Conservation (phyloP, 2,797 vertebrate genomes). For the Pseudomugil tenellus region DNA sequence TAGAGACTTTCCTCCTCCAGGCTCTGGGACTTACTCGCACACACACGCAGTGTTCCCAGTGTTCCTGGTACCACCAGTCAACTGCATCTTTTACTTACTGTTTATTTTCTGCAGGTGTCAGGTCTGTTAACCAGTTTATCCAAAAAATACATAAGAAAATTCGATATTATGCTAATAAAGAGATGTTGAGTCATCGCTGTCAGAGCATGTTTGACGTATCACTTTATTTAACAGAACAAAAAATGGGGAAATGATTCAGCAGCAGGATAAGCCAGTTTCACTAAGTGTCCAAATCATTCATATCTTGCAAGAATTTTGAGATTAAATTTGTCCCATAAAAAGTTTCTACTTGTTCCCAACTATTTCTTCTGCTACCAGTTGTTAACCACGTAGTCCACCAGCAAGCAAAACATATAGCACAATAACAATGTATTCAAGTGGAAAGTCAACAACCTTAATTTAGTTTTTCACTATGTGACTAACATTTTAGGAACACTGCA, state of each 20-base stretch:
- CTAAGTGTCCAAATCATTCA: conserved; percentile 16
- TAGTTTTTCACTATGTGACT: background rate
- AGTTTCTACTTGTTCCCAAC: background rate
- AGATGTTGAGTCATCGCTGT: background rate
- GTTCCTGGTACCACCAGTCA: conserved; percentile 73
- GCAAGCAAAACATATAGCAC: background rate
- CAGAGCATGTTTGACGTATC: conserved; percentile 3
- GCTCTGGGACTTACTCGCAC: conserved; percentile 43
- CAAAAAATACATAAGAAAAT: conserved; percentile 2
- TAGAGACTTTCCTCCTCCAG: conserved; percentile 62
- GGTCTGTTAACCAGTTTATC: conserved; percentile 17
- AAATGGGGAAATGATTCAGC: conserved; percentile 15
- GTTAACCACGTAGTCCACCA: background rate
- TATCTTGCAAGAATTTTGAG: background rate
- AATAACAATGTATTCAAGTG: background rate
- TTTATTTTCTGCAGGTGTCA: conserved; percentile 33
- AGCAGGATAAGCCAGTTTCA: conserved; percentile 13
- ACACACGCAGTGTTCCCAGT: conserved; percentile 52
- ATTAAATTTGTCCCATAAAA: background rate
- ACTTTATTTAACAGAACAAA: background rate
- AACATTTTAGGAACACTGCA: background rate
- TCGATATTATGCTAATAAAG: background rate
- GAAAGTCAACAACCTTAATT: background rate
- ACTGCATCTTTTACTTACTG: conserved; percentile 34
- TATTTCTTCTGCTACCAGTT: conserved; percentile 2